These are phyloP conservation scores for Seriola aureovittata DNA, from an alignment of 2,113 vertebrate species.

Conservation along the genomic window DNA sequence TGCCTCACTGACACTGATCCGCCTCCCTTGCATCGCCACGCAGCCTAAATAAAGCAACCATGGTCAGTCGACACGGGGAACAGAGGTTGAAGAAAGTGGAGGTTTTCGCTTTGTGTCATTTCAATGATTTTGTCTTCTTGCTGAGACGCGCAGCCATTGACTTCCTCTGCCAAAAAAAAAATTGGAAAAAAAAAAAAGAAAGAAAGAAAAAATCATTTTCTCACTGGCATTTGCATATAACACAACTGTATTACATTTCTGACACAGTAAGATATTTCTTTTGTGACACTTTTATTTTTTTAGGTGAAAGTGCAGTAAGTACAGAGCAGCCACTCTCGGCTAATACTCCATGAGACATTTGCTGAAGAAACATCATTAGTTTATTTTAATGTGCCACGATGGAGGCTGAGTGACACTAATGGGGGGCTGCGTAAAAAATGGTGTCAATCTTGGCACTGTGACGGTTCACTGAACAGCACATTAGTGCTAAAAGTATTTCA, in stretches of 20 bases:
- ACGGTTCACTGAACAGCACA: slow-evolving; percentile 81
- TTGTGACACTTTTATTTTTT: slow-evolving; percentile 45
- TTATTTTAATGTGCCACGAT: slow-evolving; percentile 83
- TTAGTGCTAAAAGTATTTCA: slow-evolving; percentile 81
- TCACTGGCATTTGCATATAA: slow-evolving; percentile 42
- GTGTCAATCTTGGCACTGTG: slow-evolving; percentile 80
- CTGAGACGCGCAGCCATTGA: slow-evolving; percentile 24
- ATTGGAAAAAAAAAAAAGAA: too few relatives aligned
- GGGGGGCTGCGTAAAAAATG: slow-evolving; percentile 77
- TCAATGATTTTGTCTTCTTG: slow-evolving; percentile 45
- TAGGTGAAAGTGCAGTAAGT: slow-evolving; percentile 59
- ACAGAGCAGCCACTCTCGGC: slow-evolving; percentile 53
- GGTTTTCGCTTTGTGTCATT: slow-evolving; percentile 56
- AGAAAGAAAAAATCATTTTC: slow-evolving; percentile 20
- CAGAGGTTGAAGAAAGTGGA: slow-evolving; percentile 37
- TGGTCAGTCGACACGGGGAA: slow-evolving; percentile 41
- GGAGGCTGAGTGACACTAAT: slow-evolving; percentile 85
- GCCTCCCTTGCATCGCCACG: slow-evolving; percentile 57
- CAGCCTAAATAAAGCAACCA: slow-evolving; percentile 70
- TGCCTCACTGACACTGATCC: slow-evolving; percentile 73
- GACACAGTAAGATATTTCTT: slow-evolving; percentile 29
- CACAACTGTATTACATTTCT: slow-evolving; percentile 26
- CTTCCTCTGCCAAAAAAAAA: slow-evolving; percentile 14
- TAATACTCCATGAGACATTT: slow-evolving; percentile 73
- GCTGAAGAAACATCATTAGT: slow-evolving; percentile 80